Base-by-base conservation (phyloP, 2,888 invertebrate species). In the Macrophya annulata region DNA sequence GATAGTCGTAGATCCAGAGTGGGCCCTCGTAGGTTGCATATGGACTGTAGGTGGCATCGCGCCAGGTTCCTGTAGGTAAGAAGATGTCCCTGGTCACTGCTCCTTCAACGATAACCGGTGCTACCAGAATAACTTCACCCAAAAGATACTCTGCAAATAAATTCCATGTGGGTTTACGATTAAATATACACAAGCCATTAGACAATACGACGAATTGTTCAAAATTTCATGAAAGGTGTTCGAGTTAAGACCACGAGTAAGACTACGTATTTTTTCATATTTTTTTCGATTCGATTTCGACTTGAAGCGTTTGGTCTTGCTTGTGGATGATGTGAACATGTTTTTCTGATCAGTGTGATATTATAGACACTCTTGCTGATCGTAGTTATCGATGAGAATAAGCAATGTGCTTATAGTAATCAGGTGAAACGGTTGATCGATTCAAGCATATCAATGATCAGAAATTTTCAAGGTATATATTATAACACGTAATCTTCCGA, bases 71-170 rank as follows among this genome's bases (percentile, higher is more conserved):
- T 5, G 89, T 93, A 0, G 98, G 98, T 1, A 98, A 94, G 93
- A 97, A 98, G 83, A 98, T 95, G 91, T 97, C 95, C 10, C 98
- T 95, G 0, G 94, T 91, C 0, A 90, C 93, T 0, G 96, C 95
- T 0, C 95, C 95, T 92, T 96, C 94, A 51, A 94, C 93, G 15
- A 98, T 89, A 0, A 98, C 95, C 0, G 98, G 98, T 0, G 98
- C 98, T 0, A 97, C 97, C 84, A 98, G 93, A 65, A 98, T 95
- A 81, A 95, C 94, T 88, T 97, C 96, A 4, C 98, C 98, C 12
- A 98, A 94, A 40, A 98, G 94, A 91, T 95, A 98, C 93, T 98
- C 97, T 98, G 94, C 0, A 43, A 62, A 81, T 15, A 59, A 81
- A 81, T 10, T 77, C 10, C 55, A 74, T 21, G 15, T 48, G 6